Evolutionary conservation across 1,140 invertebrate species (phyloP), one percentile per base, ranked within the genome.

Genomic region (Cryptotermes secundus): DNA sequence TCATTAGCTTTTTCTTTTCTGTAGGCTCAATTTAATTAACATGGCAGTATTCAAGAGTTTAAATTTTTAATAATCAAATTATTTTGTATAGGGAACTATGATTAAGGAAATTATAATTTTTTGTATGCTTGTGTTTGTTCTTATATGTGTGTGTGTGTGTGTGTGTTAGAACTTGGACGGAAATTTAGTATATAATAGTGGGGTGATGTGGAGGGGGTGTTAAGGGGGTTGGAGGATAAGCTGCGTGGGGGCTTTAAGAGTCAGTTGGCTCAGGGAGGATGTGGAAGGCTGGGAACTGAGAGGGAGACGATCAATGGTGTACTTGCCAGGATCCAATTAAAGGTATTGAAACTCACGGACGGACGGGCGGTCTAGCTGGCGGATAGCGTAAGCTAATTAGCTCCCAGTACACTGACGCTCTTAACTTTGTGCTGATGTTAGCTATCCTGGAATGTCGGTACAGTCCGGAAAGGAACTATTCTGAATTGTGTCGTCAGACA

Each of bases 31-130:
- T 85, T 85, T 85, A 85, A 85, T 85, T 85, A 85, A 85, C 84
- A 85, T 82, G 80, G 49, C 84, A 79, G 80, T 82, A 85, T 85
- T 85, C 84, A 85, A 85, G 84, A 85, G 84, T 82, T 85, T 85
- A 85, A 85, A 85, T 85, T 82, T 85, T 85, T 85, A 85, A 85
- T 85, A 85, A 85, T 85, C 80, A 85, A 83, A 85, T 85, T 85
- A 85, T 85, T 83, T 81, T 85, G 83, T 85, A 85, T 85, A 85
- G 81, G 59, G 80, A 85, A 85, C 84, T 82, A 85, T 85, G 84
- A 85, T 85, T 85, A 85, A 79, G 84, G 84, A 85, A 85, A 85
- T 85, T 85, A 85, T 82, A 45, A 85, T 84, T 84, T 84, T 84
- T 84, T 84, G 24, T 38, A 49, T 49, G 45, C 45, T 16, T 49